These are phyloP conservation scores for Patella pellucida DNA, from an alignment of 2,888 invertebrate genomes.

Conservation along the genomic window DNA sequence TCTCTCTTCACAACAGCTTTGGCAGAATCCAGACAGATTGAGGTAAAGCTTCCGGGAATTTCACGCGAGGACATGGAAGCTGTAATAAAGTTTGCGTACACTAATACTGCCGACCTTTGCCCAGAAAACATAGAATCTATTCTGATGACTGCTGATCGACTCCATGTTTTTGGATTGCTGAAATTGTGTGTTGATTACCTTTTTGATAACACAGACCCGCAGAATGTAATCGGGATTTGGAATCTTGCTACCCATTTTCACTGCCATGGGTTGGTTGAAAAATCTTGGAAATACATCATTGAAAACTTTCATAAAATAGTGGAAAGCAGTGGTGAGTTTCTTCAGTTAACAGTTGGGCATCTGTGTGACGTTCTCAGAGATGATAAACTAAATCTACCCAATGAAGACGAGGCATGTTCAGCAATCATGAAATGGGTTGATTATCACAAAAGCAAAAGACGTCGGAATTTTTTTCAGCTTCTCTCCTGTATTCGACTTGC, in stretches of 20 bases:
- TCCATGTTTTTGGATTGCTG: constrained; percentile 83
- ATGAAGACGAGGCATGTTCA: constrained; percentile 74
- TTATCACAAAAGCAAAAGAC: constrained; percentile 79
- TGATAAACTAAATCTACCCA: constrained; percentile 81
- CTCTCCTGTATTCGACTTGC: constrained; percentile 51
- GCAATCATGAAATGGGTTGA: constrained; percentile 75
- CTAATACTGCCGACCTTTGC: constrained; percentile 78
- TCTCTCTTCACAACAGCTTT: constrained; percentile 85
- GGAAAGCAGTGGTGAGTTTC: constrained; percentile 49
- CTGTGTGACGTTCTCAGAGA: constrained; percentile 68
- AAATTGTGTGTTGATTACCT: constrained; percentile 86
- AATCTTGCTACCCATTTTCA: constrained; percentile 85
- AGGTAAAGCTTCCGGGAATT: constrained; percentile 49
- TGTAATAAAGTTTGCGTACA: constrained; percentile 78
- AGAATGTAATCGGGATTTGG: constrained; percentile 88
- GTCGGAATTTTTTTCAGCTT: constrained; percentile 80
- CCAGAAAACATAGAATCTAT: constrained; percentile 80
- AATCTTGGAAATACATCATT: constrained; percentile 81
- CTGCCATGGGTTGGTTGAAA: constrained; percentile 80
- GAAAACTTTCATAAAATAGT: constrained; percentile 52
- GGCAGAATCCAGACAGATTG: constrained; percentile 70
- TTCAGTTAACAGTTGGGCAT: constrained; percentile 73
- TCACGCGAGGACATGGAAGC: constrained; percentile 44
- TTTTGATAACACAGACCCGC: constrained; percentile 78
- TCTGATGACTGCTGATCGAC: constrained; percentile 80